Evolutionary conservation across 2,113 vertebrate species (phyloP), one percentile per base, ranked within the genome.

Genomic region (Dasypus novemcinctus): DNA sequence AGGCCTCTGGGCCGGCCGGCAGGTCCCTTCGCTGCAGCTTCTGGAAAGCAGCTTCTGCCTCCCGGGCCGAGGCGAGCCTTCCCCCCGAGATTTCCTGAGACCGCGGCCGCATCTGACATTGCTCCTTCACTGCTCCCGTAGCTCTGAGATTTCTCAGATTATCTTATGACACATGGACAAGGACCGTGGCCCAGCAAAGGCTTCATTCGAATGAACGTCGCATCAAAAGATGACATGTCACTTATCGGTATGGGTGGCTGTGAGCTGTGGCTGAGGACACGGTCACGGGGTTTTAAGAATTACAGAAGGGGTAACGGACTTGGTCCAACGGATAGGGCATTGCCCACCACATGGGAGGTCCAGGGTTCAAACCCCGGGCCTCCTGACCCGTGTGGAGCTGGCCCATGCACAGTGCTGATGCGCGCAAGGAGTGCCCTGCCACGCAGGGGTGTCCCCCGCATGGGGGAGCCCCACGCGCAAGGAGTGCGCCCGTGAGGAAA

Each of bases 271-370:
- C 92, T 95, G 85, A 54, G 91, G 83, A 95, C 71, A 23, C 14
- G 86, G 86, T 92, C 90, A 86, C 95, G 95, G 96, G 90, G 97
- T 98, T 97, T 97, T 81, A 91, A 96, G 80, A 95, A 96, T 96
- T 94, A 75, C 86, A 95, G 88, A n/a, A n/a, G n/a, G n/a, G n/a
- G n/a, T n/a, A n/a, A n/a, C n/a, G n/a, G n/a, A n/a, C n/a, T n/a
- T n/a, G n/a, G n/a, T n/a, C n/a, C n/a, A n/a, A n/a, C n/a, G n/a
- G n/a, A n/a, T n/a, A n/a, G n/a, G n/a, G n/a, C n/a, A n/a, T n/a
- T n/a, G n/a, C n/a, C n/a, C n/a, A n/a, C n/a, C n/a, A n/a, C n/a
- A n/a, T n/a, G n/a, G n/a, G n/a, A n/a, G n/a, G n/a, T n/a, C n/a
- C n/a, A n/a, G n/a, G n/a, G n/a, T n/a, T n/a, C n/a, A n/a, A n/a